Percentiles rank a stretch among this genome's conserved stretches.
These are phyloP conservation scores for Empis livida DNA, from an alignment of 2,888 invertebrate species.

Conservation along the genomic window DNA sequence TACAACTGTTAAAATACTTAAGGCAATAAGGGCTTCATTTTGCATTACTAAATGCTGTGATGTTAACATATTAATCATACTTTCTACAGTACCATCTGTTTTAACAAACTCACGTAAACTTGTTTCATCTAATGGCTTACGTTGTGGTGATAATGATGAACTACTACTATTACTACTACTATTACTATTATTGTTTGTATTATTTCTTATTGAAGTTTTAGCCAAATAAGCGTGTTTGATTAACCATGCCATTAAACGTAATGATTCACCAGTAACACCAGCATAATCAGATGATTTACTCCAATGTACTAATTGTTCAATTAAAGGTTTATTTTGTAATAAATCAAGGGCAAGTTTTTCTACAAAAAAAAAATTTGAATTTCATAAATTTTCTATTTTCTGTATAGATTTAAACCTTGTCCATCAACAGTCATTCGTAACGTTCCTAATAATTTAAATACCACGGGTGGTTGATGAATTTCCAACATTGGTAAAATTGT, in stretches of 20 bases:
- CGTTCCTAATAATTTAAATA: constrained; percentile 76
- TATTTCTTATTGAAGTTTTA: constrained; percentile 31
- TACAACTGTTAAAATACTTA: constrained; percentile 47
- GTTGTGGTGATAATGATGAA: constrained; percentile 20
- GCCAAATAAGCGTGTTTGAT: constrained; percentile 51
- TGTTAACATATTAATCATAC: constrained; percentile 68
- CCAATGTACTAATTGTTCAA: constrained; percentile 60
- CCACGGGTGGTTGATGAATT: constrained; percentile 61
- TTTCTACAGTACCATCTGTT: constrained; percentile 56
- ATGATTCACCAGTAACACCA: constrained; percentile 73
- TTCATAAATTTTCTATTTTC: not conserved
- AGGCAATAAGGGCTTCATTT: constrained; percentile 63
- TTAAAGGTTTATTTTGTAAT: constrained; percentile 46
- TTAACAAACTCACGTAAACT: constrained; percentile 36
- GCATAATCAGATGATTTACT: constrained; percentile 64
- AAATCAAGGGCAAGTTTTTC: constrained; percentile 58
- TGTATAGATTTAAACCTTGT: constrained; percentile 44
- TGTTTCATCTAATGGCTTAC: constrained; percentile 24
- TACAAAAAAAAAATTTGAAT: constrained; percentile 25
- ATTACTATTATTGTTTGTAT: constrained; percentile 27
- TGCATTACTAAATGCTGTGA: constrained; percentile 81
- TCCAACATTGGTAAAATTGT: constrained; percentile 57
- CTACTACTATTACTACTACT: constrained; percentile 17
- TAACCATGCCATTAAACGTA: constrained; percentile 64
- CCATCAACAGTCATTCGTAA: constrained; percentile 78